Percentiles rank a stretch among this genome's conserved stretches.
phyloP scores from a whole-genome alignment of 2,113 vertebrate species.

The Gymnarchus niloticus region DNA sequence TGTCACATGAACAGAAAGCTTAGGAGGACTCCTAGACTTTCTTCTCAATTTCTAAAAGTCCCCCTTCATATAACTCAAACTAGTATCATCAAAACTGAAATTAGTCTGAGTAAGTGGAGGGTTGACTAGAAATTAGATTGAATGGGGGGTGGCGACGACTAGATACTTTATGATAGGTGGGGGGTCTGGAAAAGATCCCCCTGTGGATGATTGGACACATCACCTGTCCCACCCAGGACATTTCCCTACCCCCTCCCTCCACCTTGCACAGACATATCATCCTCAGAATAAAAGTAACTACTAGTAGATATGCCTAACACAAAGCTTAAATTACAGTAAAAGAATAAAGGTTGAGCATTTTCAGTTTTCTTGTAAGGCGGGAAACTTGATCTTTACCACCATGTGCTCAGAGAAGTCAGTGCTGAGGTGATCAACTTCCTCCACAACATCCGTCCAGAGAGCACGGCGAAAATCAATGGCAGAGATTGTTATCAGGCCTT shows the following conservation, averaged over 20 bases:
- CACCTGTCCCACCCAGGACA: background rate
- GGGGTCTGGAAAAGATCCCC: no score
- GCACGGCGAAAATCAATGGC: constrained; percentile 60
- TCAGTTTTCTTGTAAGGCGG: background rate
- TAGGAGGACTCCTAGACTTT: no score
- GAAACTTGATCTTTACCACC: background rate
- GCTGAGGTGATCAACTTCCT: constrained; percentile 32
- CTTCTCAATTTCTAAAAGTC: no score
- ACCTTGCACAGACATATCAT: background rate
- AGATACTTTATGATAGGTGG: no score
- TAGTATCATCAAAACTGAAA: no score
- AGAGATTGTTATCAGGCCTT: constrained; percentile 51
- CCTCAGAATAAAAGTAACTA: background rate
- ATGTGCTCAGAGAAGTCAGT: background rate
- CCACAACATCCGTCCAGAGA: constrained; percentile 52
- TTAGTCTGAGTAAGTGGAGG: no score
- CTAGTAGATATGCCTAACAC: background rate
- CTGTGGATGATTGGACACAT: background rate
- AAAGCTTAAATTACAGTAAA: constrained; percentile 8
- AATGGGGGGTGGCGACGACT: no score
- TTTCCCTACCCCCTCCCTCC: no score
- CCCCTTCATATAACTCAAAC: no score
- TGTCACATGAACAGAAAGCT: no score
- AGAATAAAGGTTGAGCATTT: background rate
- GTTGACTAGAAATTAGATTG: no score